Conservation (phyloP, 1,140 invertebrate species). For the Nebria ingens region DNA sequence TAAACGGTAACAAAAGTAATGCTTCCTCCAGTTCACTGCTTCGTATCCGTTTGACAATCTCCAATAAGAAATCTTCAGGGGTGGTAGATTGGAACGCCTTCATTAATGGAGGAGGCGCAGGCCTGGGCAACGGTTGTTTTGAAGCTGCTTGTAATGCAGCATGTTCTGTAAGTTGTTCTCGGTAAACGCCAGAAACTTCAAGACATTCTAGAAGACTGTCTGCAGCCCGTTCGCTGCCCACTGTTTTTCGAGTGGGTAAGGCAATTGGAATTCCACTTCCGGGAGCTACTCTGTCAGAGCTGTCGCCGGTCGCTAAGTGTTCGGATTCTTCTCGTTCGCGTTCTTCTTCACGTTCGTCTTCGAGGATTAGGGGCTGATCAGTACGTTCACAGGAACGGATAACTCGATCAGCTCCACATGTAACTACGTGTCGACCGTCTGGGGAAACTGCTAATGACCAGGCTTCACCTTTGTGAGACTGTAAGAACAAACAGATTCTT, state of each 20-base stretch:
- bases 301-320: slow-evolving; percentile 58
- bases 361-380: slow-evolving; percentile 79
- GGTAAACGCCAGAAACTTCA: slow-evolving; percentile 62
- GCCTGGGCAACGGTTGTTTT: slow-evolving; percentile 26
- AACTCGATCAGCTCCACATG: slow-evolving; percentile 81
- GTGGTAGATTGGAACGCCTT: slow-evolving; percentile 60
- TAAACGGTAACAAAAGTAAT: slow-evolving; percentile 74
- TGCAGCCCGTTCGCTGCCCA: slow-evolving; percentile 82
- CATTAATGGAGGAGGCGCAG: slow-evolving; percentile 61
- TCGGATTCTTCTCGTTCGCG: slow-evolving; percentile 61
- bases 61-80: slow-evolving; percentile 69
- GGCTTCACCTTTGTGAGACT: slow-evolving; percentile 73
- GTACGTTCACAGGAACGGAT: slow-evolving; percentile 81
- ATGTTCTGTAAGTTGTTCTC: slow-evolving; percentile 39
- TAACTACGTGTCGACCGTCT: slow-evolving; percentile 69
- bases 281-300: slow-evolving; percentile 49
- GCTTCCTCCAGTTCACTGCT: slow-evolving; percentile 85
- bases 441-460: slow-evolving; percentile 65
- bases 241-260: slow-evolving; percentile 79
- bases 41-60: slow-evolving; percentile 66
- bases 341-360: slow-evolving; percentile 83
- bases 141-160: slow-evolving; percentile 28
- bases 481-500: slow-evolving; percentile 10
- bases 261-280: slow-evolving; percentile 62
- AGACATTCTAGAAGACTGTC: slow-evolving; percentile 84